Conservation (phyloP, 2,888 invertebrate genomes). For the Sphinx pinastri region DNA sequence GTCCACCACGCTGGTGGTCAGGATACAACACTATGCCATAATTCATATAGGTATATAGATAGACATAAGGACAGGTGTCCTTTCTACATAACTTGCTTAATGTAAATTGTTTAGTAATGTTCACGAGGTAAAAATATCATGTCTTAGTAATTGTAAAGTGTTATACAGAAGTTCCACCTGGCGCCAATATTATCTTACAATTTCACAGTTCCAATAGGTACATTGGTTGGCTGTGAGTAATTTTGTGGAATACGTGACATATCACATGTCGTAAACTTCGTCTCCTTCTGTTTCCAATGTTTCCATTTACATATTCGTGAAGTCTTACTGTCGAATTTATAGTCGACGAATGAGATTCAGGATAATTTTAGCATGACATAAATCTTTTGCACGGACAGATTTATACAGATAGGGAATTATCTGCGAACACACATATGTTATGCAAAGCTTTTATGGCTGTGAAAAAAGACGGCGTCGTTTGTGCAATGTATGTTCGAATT, state of each 20-base stretch:
- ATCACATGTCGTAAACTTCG: constrained; percentile 46
- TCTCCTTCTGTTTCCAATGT: constrained; percentile 54
- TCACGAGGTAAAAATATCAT: neutral
- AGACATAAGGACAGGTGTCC: no score
- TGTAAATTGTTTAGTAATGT: neutral
- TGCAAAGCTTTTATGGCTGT: constrained; percentile 22
- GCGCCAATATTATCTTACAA: constrained; percentile 34
- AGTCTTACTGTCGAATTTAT: constrained; percentile 52
- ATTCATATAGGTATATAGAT: no score
- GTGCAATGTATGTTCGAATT: constrained; percentile 22
- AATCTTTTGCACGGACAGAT: constrained; percentile 25
- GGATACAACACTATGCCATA: no score
- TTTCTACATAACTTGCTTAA: neutral
- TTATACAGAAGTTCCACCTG: neutral
- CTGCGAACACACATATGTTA: constrained; percentile 23
- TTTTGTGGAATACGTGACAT: constrained; percentile 30
- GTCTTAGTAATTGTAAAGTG: neutral
- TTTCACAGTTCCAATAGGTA: constrained; percentile 27
- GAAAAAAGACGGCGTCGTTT: constrained; percentile 17
- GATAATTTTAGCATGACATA: constrained; percentile 55
- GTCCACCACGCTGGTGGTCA: no score
- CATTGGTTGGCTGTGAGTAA: constrained; percentile 26
- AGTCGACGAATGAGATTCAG: constrained; percentile 52
- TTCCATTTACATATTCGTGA: constrained; percentile 55
- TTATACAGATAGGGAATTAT: constrained; percentile 25